Evolutionary conservation across 2,797 vertebrate genomes (phyloP).

Genomic region (Catharus ustulatus): DNA sequence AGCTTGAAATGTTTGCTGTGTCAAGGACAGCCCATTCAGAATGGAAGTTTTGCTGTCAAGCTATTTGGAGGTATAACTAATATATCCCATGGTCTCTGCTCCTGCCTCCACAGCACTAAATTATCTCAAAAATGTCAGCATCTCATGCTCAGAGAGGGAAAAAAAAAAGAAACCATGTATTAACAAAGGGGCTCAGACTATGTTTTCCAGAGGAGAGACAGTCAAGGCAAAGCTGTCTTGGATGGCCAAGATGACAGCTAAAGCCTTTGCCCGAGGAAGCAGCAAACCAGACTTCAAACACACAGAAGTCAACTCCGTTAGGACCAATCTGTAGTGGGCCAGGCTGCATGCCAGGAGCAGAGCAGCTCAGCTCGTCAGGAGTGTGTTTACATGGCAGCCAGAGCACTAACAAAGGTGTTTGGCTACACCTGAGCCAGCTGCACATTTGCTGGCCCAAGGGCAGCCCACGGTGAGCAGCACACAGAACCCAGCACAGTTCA

Average conservation of each 20-base stretch:
- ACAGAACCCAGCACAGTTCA: neutral
- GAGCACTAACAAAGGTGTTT: neutral
- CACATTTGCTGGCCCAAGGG: neutral
- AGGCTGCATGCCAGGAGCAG: neutral
- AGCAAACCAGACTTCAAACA: neutral
- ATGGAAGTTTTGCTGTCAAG: neutral
- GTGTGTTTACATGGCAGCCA: neutral
- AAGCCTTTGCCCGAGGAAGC: neutral
- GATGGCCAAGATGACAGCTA: neutral
- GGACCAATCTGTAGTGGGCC: neutral
- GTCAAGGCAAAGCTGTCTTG: neutral
- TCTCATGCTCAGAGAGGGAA: neutral
- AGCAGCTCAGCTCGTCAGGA: neutral
- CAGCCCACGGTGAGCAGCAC: neutral
- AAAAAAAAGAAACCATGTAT: rapidly evolving
- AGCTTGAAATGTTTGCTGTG: neutral
- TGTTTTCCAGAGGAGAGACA: neutral
- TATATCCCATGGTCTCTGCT: neutral
- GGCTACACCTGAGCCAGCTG: neutral
- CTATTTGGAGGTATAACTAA: neutral
- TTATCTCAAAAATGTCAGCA: neutral
- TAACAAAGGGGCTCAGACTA: neutral
- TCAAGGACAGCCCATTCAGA: neutral
- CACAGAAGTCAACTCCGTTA: neutral
- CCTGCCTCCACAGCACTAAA: neutral